phyloP scores from a whole-genome alignment of 2,888 invertebrate genomes.

The Athalia rosae region DNA sequence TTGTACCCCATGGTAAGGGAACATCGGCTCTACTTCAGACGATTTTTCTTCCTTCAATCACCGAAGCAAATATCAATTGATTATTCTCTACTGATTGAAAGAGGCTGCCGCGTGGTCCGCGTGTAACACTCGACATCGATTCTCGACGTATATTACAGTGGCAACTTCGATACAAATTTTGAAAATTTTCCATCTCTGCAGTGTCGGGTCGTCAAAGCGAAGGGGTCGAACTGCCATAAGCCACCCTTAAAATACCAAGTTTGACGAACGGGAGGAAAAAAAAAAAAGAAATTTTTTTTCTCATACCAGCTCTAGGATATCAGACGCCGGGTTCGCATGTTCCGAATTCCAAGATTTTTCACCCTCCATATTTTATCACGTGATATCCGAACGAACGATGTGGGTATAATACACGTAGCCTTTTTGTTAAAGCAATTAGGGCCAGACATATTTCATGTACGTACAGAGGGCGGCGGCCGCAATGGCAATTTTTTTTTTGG shows the following conservation, averaged over 20 bases:
- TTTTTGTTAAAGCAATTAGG: constrained; percentile 24
- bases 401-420: not conserved
- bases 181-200: too few relatives aligned
- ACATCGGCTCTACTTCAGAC: too few relatives aligned
- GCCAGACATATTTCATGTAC: constrained; percentile 41
- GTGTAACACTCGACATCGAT: not conserved
- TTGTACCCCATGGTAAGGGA: too few relatives aligned
- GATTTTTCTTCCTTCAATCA: constrained; percentile 52
- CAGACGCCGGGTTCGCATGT: not conserved
- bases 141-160: too few relatives aligned
- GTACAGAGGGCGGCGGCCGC: not conserved
- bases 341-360: too few relatives aligned
- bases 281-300: too few relatives aligned
- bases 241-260: not conserved
- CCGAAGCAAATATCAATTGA: constrained; percentile 58
- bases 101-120: not conserved
- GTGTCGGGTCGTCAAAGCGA: not conserved
- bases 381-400: too few relatives aligned
- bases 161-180: too few relatives aligned
- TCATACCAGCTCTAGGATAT: too few relatives aligned
- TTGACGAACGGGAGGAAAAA: too few relatives aligned
- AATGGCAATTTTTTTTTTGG: not conserved
- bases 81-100: not conserved
- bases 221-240: constrained; percentile 1
- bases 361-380: too few relatives aligned